Evolutionary conservation across 2,113 vertebrate genomes (phyloP).

Genomic region (Struthidea cinerea): DNA sequence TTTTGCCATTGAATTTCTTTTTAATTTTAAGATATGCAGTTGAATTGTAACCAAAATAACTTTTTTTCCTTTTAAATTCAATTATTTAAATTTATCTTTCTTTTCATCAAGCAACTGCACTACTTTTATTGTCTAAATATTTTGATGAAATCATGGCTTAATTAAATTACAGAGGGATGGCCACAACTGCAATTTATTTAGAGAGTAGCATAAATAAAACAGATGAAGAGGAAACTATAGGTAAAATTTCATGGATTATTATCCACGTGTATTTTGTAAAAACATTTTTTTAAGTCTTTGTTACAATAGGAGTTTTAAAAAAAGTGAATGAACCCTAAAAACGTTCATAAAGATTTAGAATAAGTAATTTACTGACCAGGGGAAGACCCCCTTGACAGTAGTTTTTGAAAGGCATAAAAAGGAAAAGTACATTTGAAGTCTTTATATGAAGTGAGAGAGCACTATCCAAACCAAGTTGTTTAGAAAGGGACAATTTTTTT

Average conservation of each 20-base stretch:
- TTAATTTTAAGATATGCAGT: neutral
- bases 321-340: neutral
- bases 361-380: neutral
- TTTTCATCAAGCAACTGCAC: neutral
- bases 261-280: accelerated
- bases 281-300: neutral
- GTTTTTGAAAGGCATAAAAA: neutral
- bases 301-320: neutral
- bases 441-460: neutral
- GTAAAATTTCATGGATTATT: neutral
- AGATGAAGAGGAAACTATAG: neutral
- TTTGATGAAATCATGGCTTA: neutral
- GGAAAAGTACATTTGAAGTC: neutral
- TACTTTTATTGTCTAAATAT: neutral
- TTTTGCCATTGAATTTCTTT: neutral
- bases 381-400: neutral
- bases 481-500: neutral
- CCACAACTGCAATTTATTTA: neutral
- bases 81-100: neutral
- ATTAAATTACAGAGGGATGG: neutral
- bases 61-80: neutral
- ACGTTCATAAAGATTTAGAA: neutral
- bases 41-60: neutral
- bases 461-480: neutral
- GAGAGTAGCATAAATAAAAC: neutral